Evolutionary conservation across 2,797 vertebrate species (phyloP), one percentile per base, ranked within the genome.

Genomic region (Platyrinchus mystaceus): DNA sequence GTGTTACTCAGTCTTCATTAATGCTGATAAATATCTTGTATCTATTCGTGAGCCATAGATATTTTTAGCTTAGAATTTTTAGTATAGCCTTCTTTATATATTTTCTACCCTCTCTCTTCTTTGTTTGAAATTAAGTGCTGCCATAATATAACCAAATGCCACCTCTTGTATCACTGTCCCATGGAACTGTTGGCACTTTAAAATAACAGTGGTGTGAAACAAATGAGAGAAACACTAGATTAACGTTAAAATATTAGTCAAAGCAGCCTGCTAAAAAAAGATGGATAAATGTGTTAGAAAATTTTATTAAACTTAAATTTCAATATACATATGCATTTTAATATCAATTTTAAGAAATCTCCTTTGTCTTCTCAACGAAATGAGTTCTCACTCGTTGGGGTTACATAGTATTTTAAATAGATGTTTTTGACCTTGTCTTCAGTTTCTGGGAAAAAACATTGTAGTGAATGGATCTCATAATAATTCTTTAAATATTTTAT

Each of bases 281-380:
- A 39, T 15, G 37, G 20, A 28, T 87, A 5, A 2, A 22, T 34
- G 6, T 67, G 5, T 55, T 41, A n/a, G 9, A 62, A 13, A 66
- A 36, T 46, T 60, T 87, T 28, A 30, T 59, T 63, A 43, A n/a
- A 37, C 12, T 68, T 82, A 10, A 8, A 68, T 73, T 93, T 90
- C 0, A 0, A 53, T 30, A 60, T n/a, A 17, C 13, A 17, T 43
- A 12, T 10, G 22, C 8, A 43, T 14, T 44, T n/a, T n/a, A n/a
- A n/a, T 2, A 0, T 66, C 9, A 44, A 4, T 80, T 60, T 63
- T 39, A 56, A 70, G 49, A 78, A 56, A 41, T 49, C 23, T 63
- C 24, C 27, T 18, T 80, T 92, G 82, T 63, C 3, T 30, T 86
- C 28, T 62, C 46, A 34, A 5, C 22, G 56, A 37, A 53, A 44